A percentile compares a stretch with the other conserved stretches of the same genome.
Conservation (phyloP, 2,888 invertebrate genomes). For the Epistrophe eligans region DNA sequence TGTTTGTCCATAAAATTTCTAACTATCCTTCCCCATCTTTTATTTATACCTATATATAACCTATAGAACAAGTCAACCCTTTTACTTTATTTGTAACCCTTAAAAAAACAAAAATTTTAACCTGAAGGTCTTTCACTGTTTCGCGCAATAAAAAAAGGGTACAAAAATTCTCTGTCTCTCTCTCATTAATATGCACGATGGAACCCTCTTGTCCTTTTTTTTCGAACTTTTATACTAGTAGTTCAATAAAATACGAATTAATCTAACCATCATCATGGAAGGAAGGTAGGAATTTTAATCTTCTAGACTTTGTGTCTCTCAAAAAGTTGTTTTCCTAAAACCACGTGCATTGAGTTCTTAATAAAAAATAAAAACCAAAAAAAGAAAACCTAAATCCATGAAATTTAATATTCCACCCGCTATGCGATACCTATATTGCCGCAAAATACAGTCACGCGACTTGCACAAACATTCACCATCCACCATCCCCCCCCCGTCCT, state of each 20-base stretch:
- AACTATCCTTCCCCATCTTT: not conserved
- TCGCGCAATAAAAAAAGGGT: slow-evolving; percentile 33
- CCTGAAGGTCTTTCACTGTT: not conserved
- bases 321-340: slow-evolving; percentile 17
- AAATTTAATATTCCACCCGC: slow-evolving; percentile 40
- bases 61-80: not conserved
- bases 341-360: slow-evolving; percentile 32
- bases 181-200: slow-evolving; percentile 28
- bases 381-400: slow-evolving; percentile 4
- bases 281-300: slow-evolving; percentile 30
- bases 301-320: slow-evolving; percentile 41
- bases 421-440: not conserved
- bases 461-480: not conserved
- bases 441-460: slow-evolving; percentile 31
- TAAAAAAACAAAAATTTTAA: not conserved
- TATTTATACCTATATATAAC: not conserved
- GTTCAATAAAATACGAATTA: slow-evolving; percentile 43
- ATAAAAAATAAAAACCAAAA: not conserved
- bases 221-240: slow-evolving; percentile 19
- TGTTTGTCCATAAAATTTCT: slow-evolving; percentile 7
- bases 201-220: slow-evolving; percentile 11
- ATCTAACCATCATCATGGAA: slow-evolving; percentile 7
- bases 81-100: not conserved
- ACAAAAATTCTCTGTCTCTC: slow-evolving; percentile 13
- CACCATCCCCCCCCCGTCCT: too few relatives aligned